Percentiles rank a stretch among this genome's conserved stretches.
These are phyloP conservation scores for Beris morrisii DNA, from an alignment of 2,888 invertebrate genomes.

Conservation along the genomic window DNA sequence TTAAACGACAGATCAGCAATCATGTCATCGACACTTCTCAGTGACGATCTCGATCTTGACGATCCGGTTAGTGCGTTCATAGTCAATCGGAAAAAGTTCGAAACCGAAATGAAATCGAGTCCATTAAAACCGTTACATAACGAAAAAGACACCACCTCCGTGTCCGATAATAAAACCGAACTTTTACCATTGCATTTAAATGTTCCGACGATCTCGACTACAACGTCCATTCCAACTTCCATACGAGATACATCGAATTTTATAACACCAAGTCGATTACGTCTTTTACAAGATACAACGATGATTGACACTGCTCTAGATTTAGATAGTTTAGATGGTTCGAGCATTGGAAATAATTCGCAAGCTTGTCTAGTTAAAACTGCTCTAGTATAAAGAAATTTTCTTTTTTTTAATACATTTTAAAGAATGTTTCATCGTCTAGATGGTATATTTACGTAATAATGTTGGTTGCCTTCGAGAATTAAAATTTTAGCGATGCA, in stretches of 20 bases:
- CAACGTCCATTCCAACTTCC: slow-evolving; percentile 6
- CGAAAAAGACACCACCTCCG: neutral
- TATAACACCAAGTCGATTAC: slow-evolving; percentile 72
- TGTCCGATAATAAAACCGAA: slow-evolving; percentile 11
- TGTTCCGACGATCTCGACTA: neutral
- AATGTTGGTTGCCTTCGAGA: no score
- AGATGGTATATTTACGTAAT: no score
- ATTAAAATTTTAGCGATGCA: no score
- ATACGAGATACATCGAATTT: slow-evolving; percentile 45
- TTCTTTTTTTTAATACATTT: no score
- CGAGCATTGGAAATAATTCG: slow-evolving; percentile 68
- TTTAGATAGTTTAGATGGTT: slow-evolving; percentile 81
- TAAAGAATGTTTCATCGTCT: no score
- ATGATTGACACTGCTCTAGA: slow-evolving; percentile 90
- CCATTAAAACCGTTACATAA: neutral
- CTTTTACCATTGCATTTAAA: slow-evolving; percentile 8
- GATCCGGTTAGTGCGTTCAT: slow-evolving; percentile 55
- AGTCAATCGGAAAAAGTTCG: slow-evolving; percentile 40
- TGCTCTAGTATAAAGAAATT: slow-evolving; percentile 53
- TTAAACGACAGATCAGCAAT: slow-evolving; percentile 36
- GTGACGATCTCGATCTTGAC: slow-evolving; percentile 56
- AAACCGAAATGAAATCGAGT: neutral
- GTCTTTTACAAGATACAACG: slow-evolving; percentile 81
- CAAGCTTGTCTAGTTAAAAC: slow-evolving; percentile 68
- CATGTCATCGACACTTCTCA: slow-evolving; percentile 52